Evolutionary conservation across 2,113 vertebrate species (phyloP), one percentile per base, ranked within the genome.

Genomic region (Parus major): DNA sequence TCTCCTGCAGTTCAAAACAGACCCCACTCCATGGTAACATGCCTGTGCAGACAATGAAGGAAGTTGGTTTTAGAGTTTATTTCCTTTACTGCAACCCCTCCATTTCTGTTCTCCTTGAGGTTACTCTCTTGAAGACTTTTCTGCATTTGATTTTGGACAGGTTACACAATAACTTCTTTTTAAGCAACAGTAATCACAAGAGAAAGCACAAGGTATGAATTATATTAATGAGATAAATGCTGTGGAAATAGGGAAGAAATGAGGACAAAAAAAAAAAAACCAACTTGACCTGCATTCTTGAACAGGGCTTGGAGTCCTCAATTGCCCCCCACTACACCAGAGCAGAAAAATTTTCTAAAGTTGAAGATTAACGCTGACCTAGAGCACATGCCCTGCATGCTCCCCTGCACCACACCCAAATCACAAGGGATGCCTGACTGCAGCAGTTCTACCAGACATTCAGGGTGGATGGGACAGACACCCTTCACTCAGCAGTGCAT

Each of bases 321-420:
- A 85, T 2, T 11, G 18, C 14, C 4, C 20, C 7, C 9, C 0
- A 5, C 29, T 66, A 83, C 5, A 0, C 11, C 0, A 5, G 24
- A 59, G 36, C 18, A 36, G 78, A 85, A 86, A 61, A 46, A 2
- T 22, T 57, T 61, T 53, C 57, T 41, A 0, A 41, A 82, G 91
- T 66, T 93, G 70, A 92, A 94, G 50, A 95, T 91, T 69, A 95
- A 95, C 19, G 0, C 23, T 19, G 69, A 73, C 33, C 42, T 57
- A 64, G n/a, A 76, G 46, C 50, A 66, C 22, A 12, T 29, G 42
- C 13, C 25, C 29, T 71, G 49, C 44, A 35, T 5, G 25, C 19
- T 50, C 11, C 29, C 41, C 59, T 53, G 23, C 57, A 79, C 8
- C 61, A 77, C 46, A 64, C 12, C 41, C 44, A 9, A 12, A 23